Conservation (phyloP, 2,888 invertebrate species). For the Parasteatoda lunata region DNA sequence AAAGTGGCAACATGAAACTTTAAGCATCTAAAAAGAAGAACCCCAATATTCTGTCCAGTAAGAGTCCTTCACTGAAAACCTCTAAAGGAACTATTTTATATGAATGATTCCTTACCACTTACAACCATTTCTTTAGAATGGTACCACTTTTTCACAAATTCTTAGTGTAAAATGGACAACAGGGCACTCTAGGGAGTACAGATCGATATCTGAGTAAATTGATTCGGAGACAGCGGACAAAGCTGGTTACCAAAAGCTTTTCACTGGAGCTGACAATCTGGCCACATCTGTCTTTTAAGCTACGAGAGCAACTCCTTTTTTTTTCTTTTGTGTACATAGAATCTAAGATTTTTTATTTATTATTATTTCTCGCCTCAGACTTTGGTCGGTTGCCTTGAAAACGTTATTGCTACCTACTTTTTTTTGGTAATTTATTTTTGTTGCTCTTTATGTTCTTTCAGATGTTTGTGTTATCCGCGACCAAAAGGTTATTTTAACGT, state of each 20-base stretch:
- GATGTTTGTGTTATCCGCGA: constrained; percentile 29
- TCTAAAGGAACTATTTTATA: not conserved
- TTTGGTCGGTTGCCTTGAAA: not conserved
- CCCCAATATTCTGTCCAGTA: no score
- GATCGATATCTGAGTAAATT: constrained; percentile 63
- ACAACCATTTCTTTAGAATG: no score
- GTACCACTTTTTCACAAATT: constrained; percentile 33
- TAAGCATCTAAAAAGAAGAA: no score
- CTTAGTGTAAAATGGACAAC: not conserved
- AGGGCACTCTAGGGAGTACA: constrained; percentile 6
- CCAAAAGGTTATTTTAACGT: not conserved
- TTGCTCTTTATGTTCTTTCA: not conserved
- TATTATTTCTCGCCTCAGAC: not conserved
- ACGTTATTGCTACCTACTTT: not conserved
- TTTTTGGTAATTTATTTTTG: constrained; percentile 40
- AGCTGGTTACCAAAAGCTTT: constrained; percentile 66
- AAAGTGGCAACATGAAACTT: no score
- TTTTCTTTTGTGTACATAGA: constrained; percentile 7
- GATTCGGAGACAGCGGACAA: constrained; percentile 55
- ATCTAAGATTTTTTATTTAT: constrained; percentile 4
- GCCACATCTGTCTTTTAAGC: constrained; percentile 61
- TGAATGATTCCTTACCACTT: not conserved
- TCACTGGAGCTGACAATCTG: constrained; percentile 60
- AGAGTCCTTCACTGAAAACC: no score
- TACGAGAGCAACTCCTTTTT: constrained; percentile 6